Evolutionary conservation across 2,113 vertebrate genomes (phyloP).

Genomic region (Arvicanthis niloticus): DNA sequence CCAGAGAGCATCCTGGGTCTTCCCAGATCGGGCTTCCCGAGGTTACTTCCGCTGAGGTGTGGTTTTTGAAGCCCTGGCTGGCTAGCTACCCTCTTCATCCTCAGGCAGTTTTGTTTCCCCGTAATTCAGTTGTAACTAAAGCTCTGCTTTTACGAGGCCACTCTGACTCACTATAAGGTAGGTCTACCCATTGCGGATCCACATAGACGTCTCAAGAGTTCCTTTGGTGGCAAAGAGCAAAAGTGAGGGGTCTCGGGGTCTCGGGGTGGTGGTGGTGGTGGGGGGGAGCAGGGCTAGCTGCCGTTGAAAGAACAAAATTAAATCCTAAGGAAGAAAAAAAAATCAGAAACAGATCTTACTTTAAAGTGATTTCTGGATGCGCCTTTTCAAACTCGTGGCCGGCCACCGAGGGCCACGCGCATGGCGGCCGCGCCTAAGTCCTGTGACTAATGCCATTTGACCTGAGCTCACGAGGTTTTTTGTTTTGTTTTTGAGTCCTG

Average conservation of each 20-base stretch:
- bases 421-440: constrained; percentile 87
- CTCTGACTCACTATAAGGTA: constrained; percentile 81
- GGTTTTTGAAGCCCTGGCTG: constrained; percentile 61
- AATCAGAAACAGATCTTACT: constrained; percentile 87
- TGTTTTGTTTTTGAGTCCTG: constrained; percentile 87
- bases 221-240: constrained; percentile 81
- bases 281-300: constrained; percentile 58
- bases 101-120: neutral
- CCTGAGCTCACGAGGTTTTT: constrained; percentile 82
- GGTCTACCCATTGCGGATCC: constrained; percentile 87
- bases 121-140: constrained; percentile 73
- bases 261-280: too few species aligned
- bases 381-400: constrained; percentile 86
- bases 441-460: constrained; percentile 94
- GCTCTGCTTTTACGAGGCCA: constrained; percentile 72
- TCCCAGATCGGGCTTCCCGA: neutral
- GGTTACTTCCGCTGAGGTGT: neutral
- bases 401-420: constrained; percentile 76
- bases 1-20: neutral
- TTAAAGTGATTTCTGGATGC: constrained; percentile 84
- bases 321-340: constrained; percentile 83
- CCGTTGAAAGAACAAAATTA: constrained; percentile 83
- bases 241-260: neutral
- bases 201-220: constrained; percentile 81
- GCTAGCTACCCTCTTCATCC: constrained; percentile 57